phyloP scores from a whole-genome alignment of 2,113 vertebrate genomes.

The Platichthys stellatus region DNA sequence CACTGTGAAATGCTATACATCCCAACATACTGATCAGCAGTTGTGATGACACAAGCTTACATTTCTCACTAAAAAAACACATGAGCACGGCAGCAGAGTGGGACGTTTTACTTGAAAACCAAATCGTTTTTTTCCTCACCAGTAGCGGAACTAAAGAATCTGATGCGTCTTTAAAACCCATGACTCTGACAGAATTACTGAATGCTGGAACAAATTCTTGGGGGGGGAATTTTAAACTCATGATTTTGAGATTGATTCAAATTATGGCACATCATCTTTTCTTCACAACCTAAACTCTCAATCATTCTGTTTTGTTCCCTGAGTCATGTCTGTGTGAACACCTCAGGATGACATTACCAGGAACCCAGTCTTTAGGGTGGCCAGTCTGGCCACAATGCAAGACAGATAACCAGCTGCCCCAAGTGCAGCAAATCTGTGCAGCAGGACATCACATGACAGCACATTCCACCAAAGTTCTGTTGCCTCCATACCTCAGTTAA shows the following conservation, averaged over 20 bases:
- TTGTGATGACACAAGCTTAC: too few species aligned
- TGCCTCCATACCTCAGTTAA: background rate
- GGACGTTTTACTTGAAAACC: too few species aligned
- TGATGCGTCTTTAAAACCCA: conserved; percentile 15
- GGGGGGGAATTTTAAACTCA: conserved; percentile 15
- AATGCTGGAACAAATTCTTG: conserved; percentile 22
- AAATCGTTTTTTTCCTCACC: background rate
- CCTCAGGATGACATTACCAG: conserved; percentile 30
- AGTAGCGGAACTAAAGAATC: conserved; percentile 7
- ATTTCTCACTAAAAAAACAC: too few species aligned
- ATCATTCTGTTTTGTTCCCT: conserved; percentile 31
- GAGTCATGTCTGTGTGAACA: conserved; percentile 13
- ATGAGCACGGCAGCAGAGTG: too few species aligned
- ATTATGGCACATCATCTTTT: background rate
- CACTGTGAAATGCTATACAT: background rate
- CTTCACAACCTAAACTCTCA: conserved; percentile 12
- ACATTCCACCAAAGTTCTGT: background rate
- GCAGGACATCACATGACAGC: conserved; percentile 21
- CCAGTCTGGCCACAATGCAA: conserved; percentile 24
- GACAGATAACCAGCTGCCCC: conserved; percentile 2
- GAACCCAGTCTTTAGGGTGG: conserved; percentile 37
- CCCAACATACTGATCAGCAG: too few species aligned
- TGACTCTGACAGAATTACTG: conserved; percentile 12
- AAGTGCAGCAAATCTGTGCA: background rate
- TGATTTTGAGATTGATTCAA: conserved; percentile 22